Evolutionary conservation across 2,888 invertebrate genomes (phyloP).

Genomic region (Acronicta psi): DNA sequence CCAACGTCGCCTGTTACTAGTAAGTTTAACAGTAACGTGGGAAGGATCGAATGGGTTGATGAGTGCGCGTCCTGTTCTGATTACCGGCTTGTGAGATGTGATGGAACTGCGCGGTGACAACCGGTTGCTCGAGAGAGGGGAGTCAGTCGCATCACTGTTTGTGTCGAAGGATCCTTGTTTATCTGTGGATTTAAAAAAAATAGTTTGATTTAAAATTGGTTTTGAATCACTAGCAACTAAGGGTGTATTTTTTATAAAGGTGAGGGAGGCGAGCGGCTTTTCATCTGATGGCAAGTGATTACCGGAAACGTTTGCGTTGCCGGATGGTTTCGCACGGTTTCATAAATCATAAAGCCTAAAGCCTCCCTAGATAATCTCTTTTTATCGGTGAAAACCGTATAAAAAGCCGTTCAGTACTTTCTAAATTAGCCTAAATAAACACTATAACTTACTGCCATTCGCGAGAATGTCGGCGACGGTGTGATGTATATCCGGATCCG

Average conservation of each 20-base stretch:
- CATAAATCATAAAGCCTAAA: no score
- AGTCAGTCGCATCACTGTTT: slow-evolving; percentile 77
- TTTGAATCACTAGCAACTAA: no score
- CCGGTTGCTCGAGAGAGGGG: slow-evolving; percentile 71
- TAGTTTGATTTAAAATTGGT: no score
- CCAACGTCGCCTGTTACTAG: slow-evolving; percentile 98
- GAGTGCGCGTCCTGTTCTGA: slow-evolving; percentile 94
- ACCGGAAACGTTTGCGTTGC: no score
- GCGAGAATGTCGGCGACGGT: slow-evolving; percentile 89
- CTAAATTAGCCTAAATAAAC: no score
- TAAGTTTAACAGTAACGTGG: slow-evolving; percentile 98
- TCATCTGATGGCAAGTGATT: no score
- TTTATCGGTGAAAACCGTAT: no score
- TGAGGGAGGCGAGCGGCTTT: no score
- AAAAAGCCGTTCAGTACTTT: no score
- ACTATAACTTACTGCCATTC: slow-evolving; percentile 71
- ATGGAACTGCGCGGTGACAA: slow-evolving; percentile 80
- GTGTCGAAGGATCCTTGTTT: slow-evolving; percentile 72
- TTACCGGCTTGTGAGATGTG: slow-evolving; percentile 85
- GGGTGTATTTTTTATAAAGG: no score
- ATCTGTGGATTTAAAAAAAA: slow-evolving; percentile 59
- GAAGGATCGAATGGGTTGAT: slow-evolving; percentile 99
- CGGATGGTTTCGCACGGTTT: no score
- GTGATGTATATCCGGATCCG: slow-evolving; percentile 96
- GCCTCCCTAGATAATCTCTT: no score